Base-by-base conservation (phyloP, 2,888 invertebrate species). In the Cryptosula pallasiana region DNA sequence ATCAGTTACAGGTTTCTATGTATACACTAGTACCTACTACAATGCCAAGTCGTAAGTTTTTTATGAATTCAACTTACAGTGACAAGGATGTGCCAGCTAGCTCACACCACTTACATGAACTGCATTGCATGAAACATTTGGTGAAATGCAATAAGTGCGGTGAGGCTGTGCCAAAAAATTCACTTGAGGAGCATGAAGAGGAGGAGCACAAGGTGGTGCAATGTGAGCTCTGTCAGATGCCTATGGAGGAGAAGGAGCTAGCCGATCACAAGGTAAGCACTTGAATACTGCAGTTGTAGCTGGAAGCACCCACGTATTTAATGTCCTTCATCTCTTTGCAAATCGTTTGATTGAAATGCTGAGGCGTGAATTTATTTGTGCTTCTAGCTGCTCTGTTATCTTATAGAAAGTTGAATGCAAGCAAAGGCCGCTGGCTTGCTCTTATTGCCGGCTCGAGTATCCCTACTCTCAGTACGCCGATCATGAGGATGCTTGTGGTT, bases 401-500 rank as follows among this genome's bases (percentile, higher is more conserved):
- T n/a, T n/a, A n/a, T n/a, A 63, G 63, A 27, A 87, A 29, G 87
- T 87, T 77, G 86, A 87, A 0, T 90, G 90, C 78, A 86, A 86
- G 0, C 86, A 87, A 76, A 88, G 89, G 20, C 85, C 88, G 76
- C 83, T 88, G 77, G 82, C 87, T 0, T 91, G 91, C 86, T 87
- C 87, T 82, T 90, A 85, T 82, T 91, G 91, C 81, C 89, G 90
- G 75, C 80, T 91, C 74, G 89, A 90, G 76, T 81, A 90, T 36
- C 87, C 88, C 0, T 88, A 89, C 0, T 83, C 86, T 73, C 88
- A 89, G 20, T 81, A 90, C 75, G 87, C 87, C 0, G 86, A 87
- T 0, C 91, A 91, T 82, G 88, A 89, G 81, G 87, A 87, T 72
- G 90, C 90, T 83, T 91, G 91, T 85, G 91, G 91, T 0, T 88